Percentiles rank a stretch among this genome's conserved stretches.
These are phyloP conservation scores for Caenorhabditis angaria DNA, from an alignment of 2,888 invertebrate genomes.

Conservation along the genomic window DNA sequence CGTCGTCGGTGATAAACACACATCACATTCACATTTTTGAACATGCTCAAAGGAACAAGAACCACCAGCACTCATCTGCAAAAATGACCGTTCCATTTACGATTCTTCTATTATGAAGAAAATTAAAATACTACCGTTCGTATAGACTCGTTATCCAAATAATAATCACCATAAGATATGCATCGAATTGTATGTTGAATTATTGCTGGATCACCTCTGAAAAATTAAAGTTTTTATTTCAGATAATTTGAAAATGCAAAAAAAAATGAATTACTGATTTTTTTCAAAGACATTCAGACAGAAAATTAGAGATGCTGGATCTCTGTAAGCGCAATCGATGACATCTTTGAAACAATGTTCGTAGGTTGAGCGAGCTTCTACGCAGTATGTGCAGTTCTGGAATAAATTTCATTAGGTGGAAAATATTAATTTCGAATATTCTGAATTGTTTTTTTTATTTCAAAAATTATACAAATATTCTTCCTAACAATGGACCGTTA, in stretches of 20 bases:
- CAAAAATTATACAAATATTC: no score
- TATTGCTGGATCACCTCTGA: slow-evolving; percentile 33
- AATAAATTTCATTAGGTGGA: no score
- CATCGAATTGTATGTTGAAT: slow-evolving; percentile 48
- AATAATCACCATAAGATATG: slow-evolving; percentile 52
- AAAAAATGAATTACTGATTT: slow-evolving; percentile 23
- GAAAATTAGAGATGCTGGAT: slow-evolving; percentile 54
- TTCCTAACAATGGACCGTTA: no score
- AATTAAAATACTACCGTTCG: slow-evolving; percentile 15
- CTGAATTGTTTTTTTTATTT: no score
- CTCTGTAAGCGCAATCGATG: slow-evolving; percentile 59
- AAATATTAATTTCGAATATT: no score
- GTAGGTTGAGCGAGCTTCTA: slow-evolving; percentile 54
- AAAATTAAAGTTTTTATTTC: neutral
- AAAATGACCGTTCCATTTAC: neutral
- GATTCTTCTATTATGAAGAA: neutral
- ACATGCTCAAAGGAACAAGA: slow-evolving; percentile 45
- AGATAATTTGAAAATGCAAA: neutral
- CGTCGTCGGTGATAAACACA: slow-evolving; percentile 36
- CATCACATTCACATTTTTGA: slow-evolving; percentile 51
- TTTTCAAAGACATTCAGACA: slow-evolving; percentile 54
- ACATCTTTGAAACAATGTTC: slow-evolving; percentile 59
- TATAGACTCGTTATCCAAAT: slow-evolving; percentile 40
- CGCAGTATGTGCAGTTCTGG: slow-evolving; percentile 56
- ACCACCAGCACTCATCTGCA: slow-evolving; percentile 37